A percentile compares a stretch with the other conserved stretches of the same genome.
These are phyloP conservation scores for Pangasius larnaudii DNA, from an alignment of 2,797 vertebrate genomes.

Conservation along the genomic window DNA sequence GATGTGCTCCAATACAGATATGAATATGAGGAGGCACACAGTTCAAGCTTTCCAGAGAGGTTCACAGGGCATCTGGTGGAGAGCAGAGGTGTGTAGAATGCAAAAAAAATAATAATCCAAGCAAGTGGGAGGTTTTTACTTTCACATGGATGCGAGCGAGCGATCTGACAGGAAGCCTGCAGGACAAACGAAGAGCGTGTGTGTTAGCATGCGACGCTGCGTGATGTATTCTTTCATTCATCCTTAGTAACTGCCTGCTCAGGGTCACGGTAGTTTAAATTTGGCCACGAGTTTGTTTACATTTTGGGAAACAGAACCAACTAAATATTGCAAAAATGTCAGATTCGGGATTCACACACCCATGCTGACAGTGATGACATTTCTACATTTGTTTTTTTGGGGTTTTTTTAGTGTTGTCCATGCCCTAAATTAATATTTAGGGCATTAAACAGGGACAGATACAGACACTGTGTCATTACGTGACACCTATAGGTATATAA, in stretches of 20 bases:
- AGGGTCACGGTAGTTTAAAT: neutral
- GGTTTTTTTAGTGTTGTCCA: no score
- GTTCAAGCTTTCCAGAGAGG: neutral
- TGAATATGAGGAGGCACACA: neutral
- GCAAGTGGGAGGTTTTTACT: neutral
- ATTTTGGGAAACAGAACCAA: no score
- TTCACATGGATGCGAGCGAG: neutral
- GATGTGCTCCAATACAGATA: neutral
- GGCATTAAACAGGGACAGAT: no score
- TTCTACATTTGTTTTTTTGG: no score
- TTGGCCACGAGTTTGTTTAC: no score
- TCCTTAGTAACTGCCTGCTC: neutral
- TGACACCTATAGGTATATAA: no score
- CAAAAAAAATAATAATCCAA: neutral
- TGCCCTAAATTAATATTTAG: no score
- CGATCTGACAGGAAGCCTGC: neutral
- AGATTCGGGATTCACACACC: no score
- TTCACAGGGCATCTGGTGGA: neutral
- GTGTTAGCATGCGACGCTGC: neutral
- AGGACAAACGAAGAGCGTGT: neutral
- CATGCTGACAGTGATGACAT: no score
- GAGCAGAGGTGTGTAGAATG: neutral
- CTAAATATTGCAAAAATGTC: no score
- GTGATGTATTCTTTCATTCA: neutral
- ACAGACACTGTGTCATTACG: no score